Evolutionary conservation across 2,888 invertebrate genomes (phyloP).

Genomic region (Limulus polyphemus): DNA sequence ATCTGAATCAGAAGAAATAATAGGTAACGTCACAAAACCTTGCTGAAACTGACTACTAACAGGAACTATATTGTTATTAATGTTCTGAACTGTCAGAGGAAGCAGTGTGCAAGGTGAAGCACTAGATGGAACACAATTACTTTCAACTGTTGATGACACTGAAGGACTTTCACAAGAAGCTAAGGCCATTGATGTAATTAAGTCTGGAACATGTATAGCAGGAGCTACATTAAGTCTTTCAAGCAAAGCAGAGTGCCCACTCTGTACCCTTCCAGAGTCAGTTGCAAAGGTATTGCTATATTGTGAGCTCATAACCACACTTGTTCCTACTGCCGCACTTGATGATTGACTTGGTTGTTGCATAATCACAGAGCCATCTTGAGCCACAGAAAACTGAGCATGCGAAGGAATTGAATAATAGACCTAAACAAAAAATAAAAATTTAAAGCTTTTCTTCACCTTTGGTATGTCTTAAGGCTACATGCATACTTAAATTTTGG

Average conservation of each 20-base stretch:
- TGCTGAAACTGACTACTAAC: conserved; percentile 9
- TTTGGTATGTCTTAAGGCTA: too few relatives aligned
- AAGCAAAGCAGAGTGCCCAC: conserved; percentile 24
- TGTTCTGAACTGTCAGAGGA: conserved; percentile 26
- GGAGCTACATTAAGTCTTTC: conserved; percentile 25
- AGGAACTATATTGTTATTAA: conserved; percentile 15
- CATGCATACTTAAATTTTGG: too few relatives aligned
- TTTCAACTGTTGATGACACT: conserved; percentile 9
- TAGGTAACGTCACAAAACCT: too few relatives aligned
- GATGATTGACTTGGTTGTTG: neutral
- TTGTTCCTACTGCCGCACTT: neutral
- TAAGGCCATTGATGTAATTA: conserved; percentile 9
- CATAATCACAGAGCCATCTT: too few relatives aligned
- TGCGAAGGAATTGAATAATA: conserved; percentile 4
- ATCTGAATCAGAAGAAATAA: too few relatives aligned
- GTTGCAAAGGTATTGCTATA: neutral
- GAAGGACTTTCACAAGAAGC: conserved; percentile 3
- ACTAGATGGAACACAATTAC: conserved; percentile 8
- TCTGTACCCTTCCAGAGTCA: neutral
- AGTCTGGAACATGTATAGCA: conserved; percentile 20
- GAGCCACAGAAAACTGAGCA: conserved; percentile 2
- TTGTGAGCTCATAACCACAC: neutral
- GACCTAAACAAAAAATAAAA: too few relatives aligned
- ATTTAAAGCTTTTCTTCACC: too few relatives aligned
- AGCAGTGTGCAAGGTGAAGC: conserved; percentile 9